Percentiles rank a stretch among this genome's conserved stretches.
Conservation (phyloP, 2,888 invertebrate species). For the Apantesis nais region DNA sequence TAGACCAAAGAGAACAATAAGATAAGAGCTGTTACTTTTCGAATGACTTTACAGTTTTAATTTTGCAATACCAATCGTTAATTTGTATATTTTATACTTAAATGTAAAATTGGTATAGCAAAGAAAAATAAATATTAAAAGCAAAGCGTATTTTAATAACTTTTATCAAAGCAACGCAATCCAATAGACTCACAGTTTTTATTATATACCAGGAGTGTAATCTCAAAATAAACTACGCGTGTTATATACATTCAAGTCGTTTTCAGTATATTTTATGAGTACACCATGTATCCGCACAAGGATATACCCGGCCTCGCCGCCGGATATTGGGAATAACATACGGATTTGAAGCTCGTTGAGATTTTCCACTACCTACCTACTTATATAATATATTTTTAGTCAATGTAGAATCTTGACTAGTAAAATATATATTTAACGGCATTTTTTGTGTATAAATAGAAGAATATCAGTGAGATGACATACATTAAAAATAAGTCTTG, state of each 20-base stretch:
- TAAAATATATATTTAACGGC: not conserved
- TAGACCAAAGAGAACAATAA: too few species aligned
- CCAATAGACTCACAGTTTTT: not conserved
- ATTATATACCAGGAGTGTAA: not conserved
- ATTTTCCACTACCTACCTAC: constrained; percentile 40
- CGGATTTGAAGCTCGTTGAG: constrained; percentile 56
- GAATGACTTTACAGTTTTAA: not conserved
- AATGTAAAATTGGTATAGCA: too few species aligned
- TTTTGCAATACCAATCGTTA: too few species aligned
- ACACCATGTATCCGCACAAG: constrained; percentile 49
- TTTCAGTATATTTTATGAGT: constrained; percentile 64
- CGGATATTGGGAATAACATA: constrained; percentile 70
- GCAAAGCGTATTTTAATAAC: not conserved
- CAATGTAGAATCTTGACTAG: constrained; percentile 7
- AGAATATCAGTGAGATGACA: not conserved
- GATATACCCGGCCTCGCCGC: constrained; percentile 48
- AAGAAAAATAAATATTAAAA: not conserved
- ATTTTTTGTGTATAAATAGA: not conserved
- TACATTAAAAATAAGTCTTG: not conserved
- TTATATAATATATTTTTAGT: constrained; percentile 24
- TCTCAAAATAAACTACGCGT: constrained; percentile 6
- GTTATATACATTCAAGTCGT: constrained; percentile 45
- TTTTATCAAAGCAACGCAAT: not conserved
- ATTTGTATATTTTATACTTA: too few species aligned
- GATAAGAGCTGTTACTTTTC: not conserved